phyloP scores from a whole-genome alignment of 2,888 invertebrate species.

The Agrotis exclamationis region DNA sequence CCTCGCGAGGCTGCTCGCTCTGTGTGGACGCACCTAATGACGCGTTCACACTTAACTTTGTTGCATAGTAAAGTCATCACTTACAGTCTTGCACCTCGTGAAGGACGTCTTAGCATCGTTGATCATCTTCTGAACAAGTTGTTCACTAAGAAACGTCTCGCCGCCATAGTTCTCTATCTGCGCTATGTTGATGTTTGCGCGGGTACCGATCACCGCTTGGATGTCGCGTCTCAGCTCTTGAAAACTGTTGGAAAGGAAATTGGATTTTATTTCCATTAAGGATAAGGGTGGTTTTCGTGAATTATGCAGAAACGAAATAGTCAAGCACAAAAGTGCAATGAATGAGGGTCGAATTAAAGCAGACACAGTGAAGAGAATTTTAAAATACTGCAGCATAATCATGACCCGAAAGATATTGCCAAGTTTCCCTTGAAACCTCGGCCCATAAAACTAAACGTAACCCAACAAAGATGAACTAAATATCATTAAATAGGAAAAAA shows the following conservation, averaged over 20 bases:
- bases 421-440: no score
- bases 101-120: slow-evolving; percentile 98
- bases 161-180: slow-evolving; percentile 99
- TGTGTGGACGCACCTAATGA: no score
- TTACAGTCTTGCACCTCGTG: slow-evolving; percentile 95
- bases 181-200: slow-evolving; percentile 98
- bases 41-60: no score
- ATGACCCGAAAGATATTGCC: no score
- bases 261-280: not conserved
- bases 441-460: no score
- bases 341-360: no score
- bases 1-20: no score
- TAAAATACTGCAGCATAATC: no score
- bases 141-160: slow-evolving; percentile 99
- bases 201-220: slow-evolving; percentile 97
- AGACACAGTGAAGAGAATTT: no score
- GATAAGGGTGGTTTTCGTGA: not conserved
- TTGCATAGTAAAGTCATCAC: slow-evolving; percentile 46
- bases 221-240: slow-evolving; percentile 98
- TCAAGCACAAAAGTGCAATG: no score
- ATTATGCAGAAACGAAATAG: not conserved
- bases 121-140: slow-evolving; percentile 97
- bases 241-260: slow-evolving; percentile 90
- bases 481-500: no score
- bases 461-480: no score